Conservation (phyloP, 2,113 vertebrate species). For the Cephalopholis sonnerati region DNA sequence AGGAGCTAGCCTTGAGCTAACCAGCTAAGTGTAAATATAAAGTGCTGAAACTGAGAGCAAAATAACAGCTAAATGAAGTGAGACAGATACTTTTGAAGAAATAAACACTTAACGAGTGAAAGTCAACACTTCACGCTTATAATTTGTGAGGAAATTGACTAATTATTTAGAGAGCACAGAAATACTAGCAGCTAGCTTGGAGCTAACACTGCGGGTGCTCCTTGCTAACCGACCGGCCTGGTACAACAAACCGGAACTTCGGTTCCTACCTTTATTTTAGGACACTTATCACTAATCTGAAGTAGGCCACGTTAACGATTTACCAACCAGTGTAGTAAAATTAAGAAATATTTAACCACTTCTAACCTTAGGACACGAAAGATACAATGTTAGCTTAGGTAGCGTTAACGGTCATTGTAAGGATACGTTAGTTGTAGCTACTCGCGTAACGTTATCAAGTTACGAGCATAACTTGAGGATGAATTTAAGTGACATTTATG, state of each 20-base stretch:
- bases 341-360: background rate
- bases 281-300: background rate
- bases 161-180: fast-evolving
- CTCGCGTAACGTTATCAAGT: too few relatives aligned
- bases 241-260: background rate
- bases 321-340: background rate
- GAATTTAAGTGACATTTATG: background rate
- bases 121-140: background rate
- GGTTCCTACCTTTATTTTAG: constrained; percentile 19
- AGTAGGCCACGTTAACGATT: background rate
- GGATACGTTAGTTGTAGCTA: too few relatives aligned
- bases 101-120: background rate
- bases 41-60: background rate
- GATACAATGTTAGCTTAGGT: background rate
- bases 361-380: too few relatives aligned
- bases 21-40: background rate
- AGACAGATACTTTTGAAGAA: background rate
- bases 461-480: too few relatives aligned
- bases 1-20: background rate
- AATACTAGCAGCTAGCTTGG: background rate
- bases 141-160: background rate
- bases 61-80: background rate
- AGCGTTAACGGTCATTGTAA: background rate
- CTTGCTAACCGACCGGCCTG: background rate
- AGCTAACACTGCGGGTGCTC: background rate